Base-by-base conservation (phyloP, 2,113 vertebrate species). In the Egretta garzetta region DNA sequence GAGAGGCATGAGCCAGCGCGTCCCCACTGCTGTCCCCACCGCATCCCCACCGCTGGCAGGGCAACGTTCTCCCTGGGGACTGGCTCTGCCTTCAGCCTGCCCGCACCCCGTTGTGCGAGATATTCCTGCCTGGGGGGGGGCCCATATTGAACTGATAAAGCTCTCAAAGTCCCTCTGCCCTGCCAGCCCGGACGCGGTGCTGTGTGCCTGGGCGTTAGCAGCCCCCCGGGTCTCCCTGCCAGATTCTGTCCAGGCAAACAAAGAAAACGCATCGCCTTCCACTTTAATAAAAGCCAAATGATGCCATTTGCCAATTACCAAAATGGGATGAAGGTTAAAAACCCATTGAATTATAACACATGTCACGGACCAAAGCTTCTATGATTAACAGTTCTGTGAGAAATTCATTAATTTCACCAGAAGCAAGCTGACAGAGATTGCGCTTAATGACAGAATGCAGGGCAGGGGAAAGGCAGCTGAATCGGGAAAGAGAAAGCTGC, bases 231-330 rank as follows among this genome's bases (percentile, higher is more conserved):
- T 96, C 85, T 82, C 91, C 71, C 91, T 86, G 95, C 80, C 75
- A 88, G 75, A 93, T 49, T 45, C 90, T 24, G 75, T 24, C 80
- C 92, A 67, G 88, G 63, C 74, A 64, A 93, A 97, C 92, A 96
- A 96, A 96, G 96, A 91, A 91, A 96, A 91, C 14, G 52, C 95
- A 88, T 94, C 70, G 33, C 89, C 89, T 95, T 94, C 95, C 90
- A 88, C 91, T 96, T 97, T 97, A 97, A 97, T 97, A 97, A 97
- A 97, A 97, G 97, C 97, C 97, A 97, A 97, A 97, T 97, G 97
- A 97, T 97, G 95, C 94, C 17, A 41, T 91, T 96, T 95, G 95
- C 97, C 97, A 97, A 97, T 97, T 97, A 97, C 95, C 96, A 97
- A 97, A 96, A 95, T 39, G 63, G 97, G 95, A 94, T 14, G 81